A percentile compares a stretch with the other conserved stretches of the same genome.
Evolutionary conservation across 2,797 vertebrate genomes (phyloP).

Genomic region (Darevskia nairensis): DNA sequence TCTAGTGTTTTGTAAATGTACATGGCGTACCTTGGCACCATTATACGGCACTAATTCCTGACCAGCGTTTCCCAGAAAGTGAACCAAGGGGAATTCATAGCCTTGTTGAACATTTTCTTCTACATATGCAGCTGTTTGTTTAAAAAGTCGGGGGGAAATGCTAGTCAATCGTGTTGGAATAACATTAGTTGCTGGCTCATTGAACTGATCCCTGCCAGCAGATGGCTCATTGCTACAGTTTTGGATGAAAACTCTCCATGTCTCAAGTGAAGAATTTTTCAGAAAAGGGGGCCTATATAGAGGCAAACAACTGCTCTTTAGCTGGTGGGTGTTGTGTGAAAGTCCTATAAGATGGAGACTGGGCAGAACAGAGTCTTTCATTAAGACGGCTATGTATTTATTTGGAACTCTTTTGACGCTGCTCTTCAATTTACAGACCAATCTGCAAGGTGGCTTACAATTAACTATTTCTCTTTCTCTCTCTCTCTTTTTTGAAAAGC

Average conservation of each 20-base stretch:
- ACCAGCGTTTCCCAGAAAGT: background rate
- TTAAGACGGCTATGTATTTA: background rate
- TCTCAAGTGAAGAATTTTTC: background rate
- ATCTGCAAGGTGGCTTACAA: background rate
- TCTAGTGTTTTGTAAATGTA: background rate
- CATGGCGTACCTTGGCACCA: background rate
- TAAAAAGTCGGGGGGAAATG: background rate
- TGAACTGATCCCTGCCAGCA: background rate
- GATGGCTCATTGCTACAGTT: conserved; percentile 6
- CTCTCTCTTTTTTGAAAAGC: too few species aligned
- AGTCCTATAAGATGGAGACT: background rate
- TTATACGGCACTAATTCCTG: background rate
- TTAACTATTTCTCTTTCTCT: background rate
- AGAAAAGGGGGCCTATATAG: background rate
- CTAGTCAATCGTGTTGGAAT: background rate
- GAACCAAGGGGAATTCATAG: background rate
- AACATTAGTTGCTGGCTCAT: background rate
- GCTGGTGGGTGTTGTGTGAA: background rate
- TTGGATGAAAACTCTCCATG: background rate
- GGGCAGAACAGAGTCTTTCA: background rate
- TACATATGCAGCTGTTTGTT: too few species aligned
- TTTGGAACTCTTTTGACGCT: background rate
- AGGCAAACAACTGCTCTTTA: background rate
- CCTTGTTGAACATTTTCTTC: background rate
- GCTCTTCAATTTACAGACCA: background rate